Evolutionary conservation across 2,797 vertebrate species (phyloP).

Genomic region (Morus bassanus): DNA sequence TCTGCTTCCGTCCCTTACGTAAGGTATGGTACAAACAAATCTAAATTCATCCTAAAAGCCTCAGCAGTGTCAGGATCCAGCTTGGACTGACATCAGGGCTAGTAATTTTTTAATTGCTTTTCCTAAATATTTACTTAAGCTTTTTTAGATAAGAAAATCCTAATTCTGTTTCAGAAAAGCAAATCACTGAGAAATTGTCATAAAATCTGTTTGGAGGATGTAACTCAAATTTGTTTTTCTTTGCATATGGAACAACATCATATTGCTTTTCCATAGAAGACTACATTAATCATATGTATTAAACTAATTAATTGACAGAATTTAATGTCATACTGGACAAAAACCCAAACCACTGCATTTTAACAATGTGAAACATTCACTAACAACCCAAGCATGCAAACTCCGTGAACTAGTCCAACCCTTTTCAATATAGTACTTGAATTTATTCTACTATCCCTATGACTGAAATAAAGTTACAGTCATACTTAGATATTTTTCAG

Average conservation of each 20-base stretch:
- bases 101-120: background rate
- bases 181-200: background rate
- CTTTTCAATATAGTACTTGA: background rate
- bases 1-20: background rate
- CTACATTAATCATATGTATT: background rate
- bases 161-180: background rate
- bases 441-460: background rate
- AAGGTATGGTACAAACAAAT: background rate
- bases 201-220: background rate
- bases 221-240: background rate
- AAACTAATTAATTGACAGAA: background rate
- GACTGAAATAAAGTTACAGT: constrained; percentile 17
- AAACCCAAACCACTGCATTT: background rate
- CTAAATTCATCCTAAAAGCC: constrained; percentile 11
- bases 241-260: background rate
- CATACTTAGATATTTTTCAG: background rate
- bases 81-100: background rate
- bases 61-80: background rate
- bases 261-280: background rate
- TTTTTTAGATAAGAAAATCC: background rate
- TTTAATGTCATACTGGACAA: background rate
- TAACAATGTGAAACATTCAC: background rate
- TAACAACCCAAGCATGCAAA: background rate
- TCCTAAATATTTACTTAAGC: background rate
- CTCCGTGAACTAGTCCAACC: background rate